phyloP scores from a whole-genome alignment of 2,888 invertebrate genomes.

The Xanthorhoe designata region DNA sequence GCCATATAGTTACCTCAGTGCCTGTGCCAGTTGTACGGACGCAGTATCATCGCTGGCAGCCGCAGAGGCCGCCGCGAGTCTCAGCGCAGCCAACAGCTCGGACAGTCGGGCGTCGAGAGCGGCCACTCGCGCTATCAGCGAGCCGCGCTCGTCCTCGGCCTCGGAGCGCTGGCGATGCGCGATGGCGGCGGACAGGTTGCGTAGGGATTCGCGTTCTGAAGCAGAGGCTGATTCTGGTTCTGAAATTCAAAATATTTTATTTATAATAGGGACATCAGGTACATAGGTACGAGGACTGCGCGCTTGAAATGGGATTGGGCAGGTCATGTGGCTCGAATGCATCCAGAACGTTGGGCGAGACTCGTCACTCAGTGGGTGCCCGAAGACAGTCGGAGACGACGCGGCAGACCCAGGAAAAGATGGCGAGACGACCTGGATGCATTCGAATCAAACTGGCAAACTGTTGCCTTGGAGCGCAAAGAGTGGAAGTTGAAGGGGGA shows the following conservation, averaged over 20 bases:
- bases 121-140: slow-evolving; percentile 62
- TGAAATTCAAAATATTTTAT: slow-evolving; percentile 27
- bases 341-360: too few species aligned
- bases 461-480: too few species aligned
- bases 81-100: slow-evolving; percentile 90
- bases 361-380: too few species aligned
- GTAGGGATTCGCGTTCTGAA: slow-evolving; percentile 89
- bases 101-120: slow-evolving; percentile 89
- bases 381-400: too few species aligned
- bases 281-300: too few species aligned
- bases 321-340: too few species aligned
- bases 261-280: too few species aligned
- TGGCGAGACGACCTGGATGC: too few species aligned
- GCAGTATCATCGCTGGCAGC: slow-evolving; percentile 61
- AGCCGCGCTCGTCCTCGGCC: slow-evolving; percentile 80
- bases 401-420: too few species aligned
- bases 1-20: slow-evolving; percentile 37
- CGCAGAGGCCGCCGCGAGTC: slow-evolving; percentile 83
- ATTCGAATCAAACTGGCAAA: too few species aligned
- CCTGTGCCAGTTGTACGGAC: slow-evolving; percentile 48
- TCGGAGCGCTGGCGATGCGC: slow-evolving; percentile 89
- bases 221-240: slow-evolving; percentile 65
- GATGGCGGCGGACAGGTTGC: slow-evolving; percentile 92
- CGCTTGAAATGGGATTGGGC: too few species aligned
- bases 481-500: too few species aligned